phyloP scores from a whole-genome alignment of 2,797 vertebrate species.

The Vipera ursinii region DNA sequence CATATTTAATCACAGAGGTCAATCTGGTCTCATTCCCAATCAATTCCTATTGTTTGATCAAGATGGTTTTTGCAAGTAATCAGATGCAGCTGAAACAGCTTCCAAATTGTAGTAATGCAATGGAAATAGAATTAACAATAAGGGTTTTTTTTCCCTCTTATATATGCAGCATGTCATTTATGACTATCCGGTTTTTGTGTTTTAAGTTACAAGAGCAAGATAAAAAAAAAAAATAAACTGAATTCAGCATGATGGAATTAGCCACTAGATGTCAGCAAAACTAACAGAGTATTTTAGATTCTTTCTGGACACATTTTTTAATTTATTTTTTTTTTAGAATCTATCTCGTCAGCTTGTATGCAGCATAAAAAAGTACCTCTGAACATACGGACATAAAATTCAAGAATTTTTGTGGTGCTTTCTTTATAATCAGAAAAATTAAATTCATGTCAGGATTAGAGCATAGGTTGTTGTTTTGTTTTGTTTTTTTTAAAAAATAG shows the following conservation, averaged over 20 bases:
- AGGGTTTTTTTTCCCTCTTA: background rate
- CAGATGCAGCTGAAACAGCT: too few relatives aligned
- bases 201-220: background rate
- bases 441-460: constrained; percentile 30
- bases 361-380: background rate
- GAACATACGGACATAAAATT: background rate
- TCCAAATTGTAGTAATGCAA: background rate
- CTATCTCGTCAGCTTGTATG: background rate
- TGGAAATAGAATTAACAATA: too few relatives aligned
- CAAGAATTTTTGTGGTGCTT: background rate
- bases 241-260: constrained; percentile 20
- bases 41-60: too few relatives aligned
- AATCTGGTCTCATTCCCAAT: background rate
- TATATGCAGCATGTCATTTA: background rate
- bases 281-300: background rate
- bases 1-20: background rate
- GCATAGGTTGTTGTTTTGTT: background rate
- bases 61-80: too few relatives aligned
- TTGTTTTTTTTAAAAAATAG: background rate
- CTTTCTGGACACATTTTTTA: background rate
- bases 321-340: background rate
- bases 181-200: background rate
- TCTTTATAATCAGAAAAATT: constrained; percentile 17
- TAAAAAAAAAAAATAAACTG: constrained; percentile 28
- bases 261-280: constrained; percentile 29